Evolutionary conservation across 2,888 invertebrate species (phyloP), one percentile per base, ranked within the genome.

Genomic region (Odontocerum albicorne): DNA sequence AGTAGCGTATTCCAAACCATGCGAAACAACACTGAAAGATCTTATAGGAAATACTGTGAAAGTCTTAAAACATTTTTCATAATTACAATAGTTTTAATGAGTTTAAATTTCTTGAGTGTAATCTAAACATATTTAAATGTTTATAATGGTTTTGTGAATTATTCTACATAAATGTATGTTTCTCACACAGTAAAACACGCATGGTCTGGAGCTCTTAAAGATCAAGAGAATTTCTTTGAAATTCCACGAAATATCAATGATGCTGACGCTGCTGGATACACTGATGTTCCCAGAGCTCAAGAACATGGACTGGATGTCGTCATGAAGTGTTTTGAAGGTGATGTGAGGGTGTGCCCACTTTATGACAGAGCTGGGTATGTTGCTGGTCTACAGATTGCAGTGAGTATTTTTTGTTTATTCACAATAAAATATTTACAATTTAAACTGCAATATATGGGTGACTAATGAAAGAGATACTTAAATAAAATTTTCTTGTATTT

Each of bases 201-300:
- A 2, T 76, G 74, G 74, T 71, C 77, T 1, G 71, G 72, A 43
- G 74, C 77, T 0, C 62, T 77, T 1, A 72, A 70, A 0, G 72
- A 75, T 60, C 67, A 67, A 57, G 72, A 76, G 40, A 74, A 77
- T 65, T 78, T 77, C 68, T 78, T 66, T 67, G 66, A 65, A n/a
- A 70, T 78, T 8, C 77, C 77, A 0, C 71, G 74, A 16, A 72
- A 73, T 4, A 69, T 71, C 55, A 67, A 62, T 32, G 73, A 71
- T 8, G 77, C 72, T 4, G 75, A 74, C 57, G 64, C 60, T 7
- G 69, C 67, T 2, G 74, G 71, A 0, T 77, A 73, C 73, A 62
- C 64, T n/a, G 65, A 74, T 4, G 71, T 70, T 1, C 72, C 73
- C 54, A 66, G 73, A 1, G 70, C 70, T 0, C 65, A 70, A 0